These are phyloP conservation scores for Callimorpha dominula DNA, from an alignment of 2,888 invertebrate genomes.

Conservation along the genomic window DNA sequence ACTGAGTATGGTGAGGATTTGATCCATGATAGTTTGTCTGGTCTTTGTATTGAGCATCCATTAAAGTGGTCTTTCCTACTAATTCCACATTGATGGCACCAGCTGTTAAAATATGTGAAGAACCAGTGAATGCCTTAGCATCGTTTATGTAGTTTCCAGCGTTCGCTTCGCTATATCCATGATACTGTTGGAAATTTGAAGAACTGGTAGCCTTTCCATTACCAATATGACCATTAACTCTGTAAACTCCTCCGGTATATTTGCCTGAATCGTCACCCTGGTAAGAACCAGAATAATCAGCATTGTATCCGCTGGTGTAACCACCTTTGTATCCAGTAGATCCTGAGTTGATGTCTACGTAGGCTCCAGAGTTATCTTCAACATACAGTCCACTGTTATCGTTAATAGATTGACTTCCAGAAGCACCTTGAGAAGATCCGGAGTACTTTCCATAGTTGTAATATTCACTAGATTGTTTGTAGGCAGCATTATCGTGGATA, in stretches of 20 bases:
- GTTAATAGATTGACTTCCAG: conserved; percentile 38
- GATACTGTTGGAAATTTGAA: conserved; percentile 41
- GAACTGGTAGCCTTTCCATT: conserved; percentile 47
- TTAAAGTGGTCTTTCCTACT: conserved; percentile 81
- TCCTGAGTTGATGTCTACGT: conserved; percentile 47
- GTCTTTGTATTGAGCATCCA: conserved; percentile 71
- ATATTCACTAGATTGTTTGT: conserved; percentile 67
- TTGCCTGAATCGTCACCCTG: conserved; percentile 66
- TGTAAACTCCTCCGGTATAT: conserved; percentile 70
- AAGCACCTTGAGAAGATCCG: conserved; percentile 24
- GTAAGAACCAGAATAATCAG: conserved; percentile 65
- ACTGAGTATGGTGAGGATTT: conserved; percentile 47
- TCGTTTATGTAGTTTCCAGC: conserved; percentile 71
- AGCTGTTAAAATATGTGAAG: conserved; percentile 77
- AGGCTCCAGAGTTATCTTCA: conserved; percentile 68
- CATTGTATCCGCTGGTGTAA: conserved; percentile 51
- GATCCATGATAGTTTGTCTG: conserved; percentile 62
- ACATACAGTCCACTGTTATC: conserved; percentile 62
- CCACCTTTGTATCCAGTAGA: conserved; percentile 48
- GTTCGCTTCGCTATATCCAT: conserved; percentile 69
- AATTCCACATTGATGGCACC: conserved; percentile 82
- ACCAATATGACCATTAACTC: conserved; percentile 68
- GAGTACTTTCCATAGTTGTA: conserved; percentile 61
- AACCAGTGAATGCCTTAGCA: conserved; percentile 70
- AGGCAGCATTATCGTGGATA: conserved; percentile 65